A percentile compares a stretch with the other conserved stretches of the same genome.
phyloP scores from a whole-genome alignment of 2,888 invertebrate genomes.

The Hecatera dysodea region DNA sequence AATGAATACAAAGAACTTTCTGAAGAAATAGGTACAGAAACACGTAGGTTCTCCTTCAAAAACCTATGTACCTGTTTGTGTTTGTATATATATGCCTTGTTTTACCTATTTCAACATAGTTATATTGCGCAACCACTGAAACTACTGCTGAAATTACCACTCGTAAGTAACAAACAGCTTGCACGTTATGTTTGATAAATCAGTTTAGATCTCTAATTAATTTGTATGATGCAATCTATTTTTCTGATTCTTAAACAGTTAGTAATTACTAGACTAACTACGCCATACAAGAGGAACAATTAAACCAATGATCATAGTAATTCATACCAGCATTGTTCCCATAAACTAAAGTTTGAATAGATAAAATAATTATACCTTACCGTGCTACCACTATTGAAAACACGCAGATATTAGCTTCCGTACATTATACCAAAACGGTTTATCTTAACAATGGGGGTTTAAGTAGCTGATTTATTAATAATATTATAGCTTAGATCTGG shows the following conservation, averaged over 20 bases:
- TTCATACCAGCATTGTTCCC: slow-evolving; percentile 43
- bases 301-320: slow-evolving; percentile 33
- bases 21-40: no score
- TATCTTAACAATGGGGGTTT: slow-evolving; percentile 48
- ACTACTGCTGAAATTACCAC: no score
- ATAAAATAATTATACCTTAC: slow-evolving; percentile 45
- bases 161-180: no score
- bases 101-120: no score
- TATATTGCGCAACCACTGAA: no score
- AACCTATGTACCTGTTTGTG: no score
- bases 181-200: no score
- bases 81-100: no score
- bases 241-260: background rate
- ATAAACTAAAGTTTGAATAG: slow-evolving; percentile 16
- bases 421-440: slow-evolving; percentile 36
- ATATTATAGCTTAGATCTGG: slow-evolving; percentile 22
- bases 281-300: slow-evolving; percentile 4
- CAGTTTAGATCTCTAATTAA: background rate
- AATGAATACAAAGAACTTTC: no score
- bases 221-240: background rate
- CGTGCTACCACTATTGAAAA: slow-evolving; percentile 21
- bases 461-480: slow-evolving; percentile 44
- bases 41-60: no score
- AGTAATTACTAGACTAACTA: background rate
- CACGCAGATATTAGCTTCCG: slow-evolving; percentile 52